Conservation (phyloP, 2,113 vertebrate species). For the Prunella fulvescens region DNA sequence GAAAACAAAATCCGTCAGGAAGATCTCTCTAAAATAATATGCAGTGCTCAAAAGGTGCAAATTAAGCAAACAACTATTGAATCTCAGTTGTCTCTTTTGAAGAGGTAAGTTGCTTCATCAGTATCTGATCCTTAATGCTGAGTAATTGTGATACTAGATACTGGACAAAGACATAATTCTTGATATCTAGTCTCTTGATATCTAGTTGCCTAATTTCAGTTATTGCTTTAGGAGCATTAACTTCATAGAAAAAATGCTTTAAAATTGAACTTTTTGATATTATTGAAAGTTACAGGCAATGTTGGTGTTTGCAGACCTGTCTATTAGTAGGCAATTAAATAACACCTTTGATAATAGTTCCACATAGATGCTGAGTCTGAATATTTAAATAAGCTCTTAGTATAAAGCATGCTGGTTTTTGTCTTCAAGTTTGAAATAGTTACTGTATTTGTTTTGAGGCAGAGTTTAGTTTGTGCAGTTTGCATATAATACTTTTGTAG, state of each 20-base stretch:
- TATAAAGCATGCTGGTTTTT: background rate
- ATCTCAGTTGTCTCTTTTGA: constrained; percentile 83
- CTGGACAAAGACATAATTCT: background rate
- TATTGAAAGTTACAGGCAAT: background rate
- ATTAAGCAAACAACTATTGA: constrained; percentile 91
- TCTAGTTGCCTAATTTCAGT: background rate
- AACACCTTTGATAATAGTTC: background rate
- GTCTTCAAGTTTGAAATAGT: background rate
- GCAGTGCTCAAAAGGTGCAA: constrained; percentile 88
- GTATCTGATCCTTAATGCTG: background rate
- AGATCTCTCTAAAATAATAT: constrained; percentile 90
- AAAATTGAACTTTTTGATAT: background rate
- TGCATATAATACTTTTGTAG: background rate
- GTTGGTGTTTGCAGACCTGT: background rate
- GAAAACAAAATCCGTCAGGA: constrained; percentile 90
- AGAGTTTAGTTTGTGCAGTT: background rate
- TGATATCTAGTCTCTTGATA: background rate
- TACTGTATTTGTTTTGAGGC: background rate
- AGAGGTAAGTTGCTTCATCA: constrained; percentile 75
- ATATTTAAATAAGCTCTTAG: background rate
- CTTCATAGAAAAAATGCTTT: background rate
- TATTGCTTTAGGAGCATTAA: background rate
- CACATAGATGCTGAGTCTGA: background rate
- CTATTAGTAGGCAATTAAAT: background rate
- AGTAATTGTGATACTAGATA: background rate